Evolutionary conservation across 2,113 vertebrate genomes (phyloP).

Genomic region (Lophotis ruficrista): DNA sequence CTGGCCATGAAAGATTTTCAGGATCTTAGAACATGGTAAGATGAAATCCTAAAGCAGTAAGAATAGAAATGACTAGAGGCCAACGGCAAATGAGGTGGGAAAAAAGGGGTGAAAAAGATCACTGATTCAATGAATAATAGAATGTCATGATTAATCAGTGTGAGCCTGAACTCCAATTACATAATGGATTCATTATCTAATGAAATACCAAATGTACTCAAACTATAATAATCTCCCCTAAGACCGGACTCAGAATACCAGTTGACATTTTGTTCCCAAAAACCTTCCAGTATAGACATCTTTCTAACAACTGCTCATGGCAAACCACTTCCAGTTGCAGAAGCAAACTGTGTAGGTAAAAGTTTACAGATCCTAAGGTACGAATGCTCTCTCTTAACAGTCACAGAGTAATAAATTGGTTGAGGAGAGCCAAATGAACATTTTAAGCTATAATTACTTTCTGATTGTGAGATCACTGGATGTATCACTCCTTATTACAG

Average conservation of each 20-base stretch:
- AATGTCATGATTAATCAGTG: conserved; percentile 46
- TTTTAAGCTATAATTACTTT: conserved; percentile 35
- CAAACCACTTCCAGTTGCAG: not conserved
- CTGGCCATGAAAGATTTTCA: not conserved
- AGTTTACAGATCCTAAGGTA: not conserved
- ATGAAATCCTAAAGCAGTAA: conserved; percentile 6
- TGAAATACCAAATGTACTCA: conserved; percentile 21
- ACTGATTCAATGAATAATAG: conserved; percentile 40
- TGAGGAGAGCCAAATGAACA: conserved; percentile 9
- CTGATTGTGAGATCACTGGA: conserved; percentile 19
- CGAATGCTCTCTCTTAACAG: not conserved
- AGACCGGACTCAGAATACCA: not conserved
- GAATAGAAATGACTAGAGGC: conserved; percentile 14
- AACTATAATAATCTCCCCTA: not conserved
- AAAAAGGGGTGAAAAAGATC: conserved; percentile 26
- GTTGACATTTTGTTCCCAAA: not conserved
- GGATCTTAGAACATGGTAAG: not conserved
- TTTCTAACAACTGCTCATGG: not conserved
- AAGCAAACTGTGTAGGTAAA: not conserved
- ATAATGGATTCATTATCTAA: conserved; percentile 50
- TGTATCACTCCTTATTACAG: conserved; percentile 39
- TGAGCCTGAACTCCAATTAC: conserved; percentile 39
- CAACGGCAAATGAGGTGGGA: conserved; percentile 7
- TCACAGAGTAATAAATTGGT: not conserved
- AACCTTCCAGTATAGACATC: not conserved